Conservation (phyloP, 1,140 invertebrate genomes). For the Drosophila bocki region DNA sequence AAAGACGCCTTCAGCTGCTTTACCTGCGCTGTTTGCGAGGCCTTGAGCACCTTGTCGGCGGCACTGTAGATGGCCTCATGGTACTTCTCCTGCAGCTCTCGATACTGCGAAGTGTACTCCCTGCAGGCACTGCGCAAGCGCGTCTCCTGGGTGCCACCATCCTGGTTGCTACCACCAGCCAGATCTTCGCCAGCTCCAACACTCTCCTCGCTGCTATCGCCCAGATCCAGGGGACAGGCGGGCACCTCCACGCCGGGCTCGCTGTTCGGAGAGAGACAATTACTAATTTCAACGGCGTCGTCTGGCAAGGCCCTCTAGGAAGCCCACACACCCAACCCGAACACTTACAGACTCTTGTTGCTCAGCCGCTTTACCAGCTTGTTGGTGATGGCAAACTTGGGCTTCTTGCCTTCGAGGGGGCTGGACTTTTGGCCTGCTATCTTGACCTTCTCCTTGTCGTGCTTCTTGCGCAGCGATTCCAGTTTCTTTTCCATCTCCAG, state of each 20-base stretch:
- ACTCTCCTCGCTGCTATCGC: constrained; percentile 82
- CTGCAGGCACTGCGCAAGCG: constrained; percentile 88
- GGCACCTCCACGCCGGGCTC: constrained; percentile 84
- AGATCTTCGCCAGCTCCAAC: constrained; percentile 79
- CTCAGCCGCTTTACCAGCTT: constrained; percentile 92
- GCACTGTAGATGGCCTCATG: constrained; percentile 91
- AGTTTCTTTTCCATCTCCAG: constrained; percentile 95
- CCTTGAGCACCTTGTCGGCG: constrained; percentile 92
- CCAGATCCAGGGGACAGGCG: constrained; percentile 73
- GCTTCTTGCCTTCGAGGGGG: constrained; percentile 87
- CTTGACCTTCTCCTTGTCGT: constrained; percentile 91
- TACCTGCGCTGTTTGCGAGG: constrained; percentile 92
- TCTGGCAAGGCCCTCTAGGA: constrained; percentile 52
- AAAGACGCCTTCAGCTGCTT: constrained; percentile 90
- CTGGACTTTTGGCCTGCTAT: constrained; percentile 87
- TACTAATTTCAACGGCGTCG: constrained; percentile 78
- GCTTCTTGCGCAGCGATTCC: constrained; percentile 92
- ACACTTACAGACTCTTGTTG: constrained; percentile 92
- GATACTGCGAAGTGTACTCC: constrained; percentile 91
- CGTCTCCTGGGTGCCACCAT: constrained; percentile 89
- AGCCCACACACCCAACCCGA: constrained; percentile 8
- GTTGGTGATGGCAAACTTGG: constrained; percentile 91
- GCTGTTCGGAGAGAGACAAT: constrained; percentile 77
- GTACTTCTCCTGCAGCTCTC: constrained; percentile 93
- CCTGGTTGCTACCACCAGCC: constrained; percentile 85